Conservation (phyloP, 2,888 invertebrate genomes). For the Bombylius major region DNA sequence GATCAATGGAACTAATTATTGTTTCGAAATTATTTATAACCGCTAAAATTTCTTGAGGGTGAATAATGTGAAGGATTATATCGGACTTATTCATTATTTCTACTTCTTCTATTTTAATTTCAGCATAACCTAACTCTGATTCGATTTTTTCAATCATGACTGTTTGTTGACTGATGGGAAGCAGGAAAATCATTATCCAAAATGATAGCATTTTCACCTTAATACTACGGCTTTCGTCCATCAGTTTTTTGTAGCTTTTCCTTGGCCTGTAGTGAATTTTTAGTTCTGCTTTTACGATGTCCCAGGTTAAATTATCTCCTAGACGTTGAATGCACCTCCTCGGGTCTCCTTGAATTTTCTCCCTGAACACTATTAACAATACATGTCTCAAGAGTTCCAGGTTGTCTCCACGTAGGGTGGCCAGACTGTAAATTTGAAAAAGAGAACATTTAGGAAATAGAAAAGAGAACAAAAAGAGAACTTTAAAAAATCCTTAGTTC, state of each 20-base stretch:
- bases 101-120: constrained; percentile 6
- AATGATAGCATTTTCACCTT: too few species aligned
- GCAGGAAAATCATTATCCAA: too few species aligned
- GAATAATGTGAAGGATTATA: constrained; percentile 9
- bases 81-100: constrained; percentile 9
- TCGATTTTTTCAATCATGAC: neutral
- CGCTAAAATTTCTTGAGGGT: constrained; percentile 4
- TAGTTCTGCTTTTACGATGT: neutral
- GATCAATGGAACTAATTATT: constrained; percentile 7
- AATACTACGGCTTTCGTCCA: neutral
- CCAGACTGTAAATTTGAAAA: too few species aligned
- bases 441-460: too few species aligned
- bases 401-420: too few species aligned
- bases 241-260: neutral
- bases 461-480: too few species aligned
- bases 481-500: too few species aligned
- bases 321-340: neutral
- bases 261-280: neutral
- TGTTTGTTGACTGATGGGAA: too few species aligned
- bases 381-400: too few species aligned
- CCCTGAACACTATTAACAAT: too few species aligned
- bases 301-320: neutral
- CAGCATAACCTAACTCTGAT: constrained; percentile 6
- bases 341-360: too few species aligned
- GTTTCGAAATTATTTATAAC: constrained; percentile 5